These are phyloP conservation scores for Drosophila yooni DNA, from an alignment of 2,888 invertebrate genomes.

Conservation along the genomic window DNA sequence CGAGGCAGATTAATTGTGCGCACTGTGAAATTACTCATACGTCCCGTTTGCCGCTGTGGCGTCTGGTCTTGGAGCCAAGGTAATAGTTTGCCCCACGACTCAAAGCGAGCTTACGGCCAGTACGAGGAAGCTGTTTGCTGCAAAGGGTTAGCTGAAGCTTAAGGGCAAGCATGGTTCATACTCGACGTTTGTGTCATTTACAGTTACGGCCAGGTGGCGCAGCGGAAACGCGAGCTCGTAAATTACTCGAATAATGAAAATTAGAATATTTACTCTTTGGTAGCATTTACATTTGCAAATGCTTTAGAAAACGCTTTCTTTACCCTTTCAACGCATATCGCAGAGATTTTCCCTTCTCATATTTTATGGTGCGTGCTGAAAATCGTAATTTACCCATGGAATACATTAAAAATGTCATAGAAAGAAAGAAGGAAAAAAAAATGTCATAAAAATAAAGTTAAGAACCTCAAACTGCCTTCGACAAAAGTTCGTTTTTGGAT, in stretches of 20 bases:
- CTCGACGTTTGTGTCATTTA: conserved; percentile 38
- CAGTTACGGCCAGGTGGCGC: conserved; percentile 42
- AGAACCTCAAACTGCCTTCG: neutral
- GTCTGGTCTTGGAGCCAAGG: conserved; percentile 1
- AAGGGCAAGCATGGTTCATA: conserved; percentile 44
- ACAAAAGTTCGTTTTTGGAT: conserved; percentile 6
- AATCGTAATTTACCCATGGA: conserved; percentile 30
- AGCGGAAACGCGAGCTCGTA: conserved; percentile 69
- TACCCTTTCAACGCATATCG: conserved; percentile 1
- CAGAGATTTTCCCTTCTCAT: neutral
- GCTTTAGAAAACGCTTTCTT: conserved; percentile 36
- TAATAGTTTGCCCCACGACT: conserved; percentile 3
- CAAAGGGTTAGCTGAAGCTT: conserved; percentile 23
- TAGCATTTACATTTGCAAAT: conserved; percentile 12
- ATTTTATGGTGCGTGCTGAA: conserved; percentile 17
- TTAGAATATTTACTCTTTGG: conserved; percentile 75
- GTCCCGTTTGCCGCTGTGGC: conserved; percentile 43
- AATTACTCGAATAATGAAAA: conserved; percentile 78
- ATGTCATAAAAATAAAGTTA: neutral
- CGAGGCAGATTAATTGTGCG: conserved; percentile 68
- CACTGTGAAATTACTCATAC: conserved; percentile 73
- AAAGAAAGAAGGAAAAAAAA: neutral
- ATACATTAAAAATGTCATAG: conserved; percentile 31
- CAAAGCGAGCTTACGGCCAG: neutral
- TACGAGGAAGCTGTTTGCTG: neutral